Conservation (phyloP, 1,140 invertebrate species). For the Hydropsyche tenuis region DNA sequence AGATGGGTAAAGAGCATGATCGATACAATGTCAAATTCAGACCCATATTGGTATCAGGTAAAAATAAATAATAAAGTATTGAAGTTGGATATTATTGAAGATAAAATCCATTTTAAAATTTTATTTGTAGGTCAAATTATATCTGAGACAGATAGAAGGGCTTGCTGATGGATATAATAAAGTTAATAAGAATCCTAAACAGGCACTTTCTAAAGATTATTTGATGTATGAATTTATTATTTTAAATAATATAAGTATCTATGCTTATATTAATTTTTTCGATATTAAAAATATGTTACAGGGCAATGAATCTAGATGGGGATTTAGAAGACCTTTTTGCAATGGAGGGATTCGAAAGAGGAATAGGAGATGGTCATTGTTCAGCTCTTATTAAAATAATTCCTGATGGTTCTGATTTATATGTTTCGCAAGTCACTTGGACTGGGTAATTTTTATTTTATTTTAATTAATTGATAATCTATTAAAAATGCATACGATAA, state of each 20-base stretch:
- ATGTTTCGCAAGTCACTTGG: constrained; percentile 73
- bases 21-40: constrained; percentile 50
- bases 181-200: constrained; percentile 52
- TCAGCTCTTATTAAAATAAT: constrained; percentile 72
- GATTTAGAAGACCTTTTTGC: constrained; percentile 69
- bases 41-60: constrained; percentile 70
- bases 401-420: constrained; percentile 65
- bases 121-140: constrained; percentile 52
- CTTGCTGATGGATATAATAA: constrained; percentile 56
- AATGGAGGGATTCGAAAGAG: constrained; percentile 44
- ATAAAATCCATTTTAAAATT: too few species aligned
- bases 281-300: constrained; percentile 33
- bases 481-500: not conserved
- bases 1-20: constrained; percentile 63
- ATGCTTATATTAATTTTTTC: not conserved
- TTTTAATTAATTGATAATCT: not conserved
- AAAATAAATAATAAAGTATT: not conserved
- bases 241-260: not conserved
- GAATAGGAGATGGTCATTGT: constrained; percentile 57
- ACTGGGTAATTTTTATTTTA: constrained; percentile 51
- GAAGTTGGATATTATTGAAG: constrained; percentile 26
- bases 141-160: constrained; percentile 57
- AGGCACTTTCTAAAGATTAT: constrained; percentile 55
- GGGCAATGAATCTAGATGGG: constrained; percentile 61
- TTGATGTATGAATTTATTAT: constrained; percentile 53